Evolutionary conservation across 1,140 invertebrate genomes (phyloP).

Genomic region (Heliconius hermathena): DNA sequence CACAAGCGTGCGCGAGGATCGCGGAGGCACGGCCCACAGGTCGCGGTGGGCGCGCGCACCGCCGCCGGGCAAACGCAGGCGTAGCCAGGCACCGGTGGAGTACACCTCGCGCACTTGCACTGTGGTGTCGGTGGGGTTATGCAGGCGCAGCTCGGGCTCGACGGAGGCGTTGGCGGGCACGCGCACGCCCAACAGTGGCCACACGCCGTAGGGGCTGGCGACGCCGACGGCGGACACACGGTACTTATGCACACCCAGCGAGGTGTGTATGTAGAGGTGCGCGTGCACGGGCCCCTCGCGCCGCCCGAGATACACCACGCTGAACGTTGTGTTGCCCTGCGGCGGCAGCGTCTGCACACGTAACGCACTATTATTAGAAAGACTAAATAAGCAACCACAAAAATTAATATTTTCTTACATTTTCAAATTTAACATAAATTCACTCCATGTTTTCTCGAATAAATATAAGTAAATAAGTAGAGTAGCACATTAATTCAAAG

Average conservation of each 20-base stretch:
- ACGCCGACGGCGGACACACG: constrained; percentile 82
- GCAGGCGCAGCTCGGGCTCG: constrained; percentile 94
- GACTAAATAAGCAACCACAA: background rate
- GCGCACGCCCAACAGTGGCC: constrained; percentile 93
- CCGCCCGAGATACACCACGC: constrained; percentile 96
- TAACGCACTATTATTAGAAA: background rate
- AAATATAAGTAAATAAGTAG: background rate
- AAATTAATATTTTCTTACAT: too few relatives aligned
- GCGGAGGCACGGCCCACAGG: constrained; percentile 95
- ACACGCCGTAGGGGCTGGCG: constrained; percentile 93
- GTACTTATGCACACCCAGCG: constrained; percentile 86
- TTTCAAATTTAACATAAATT: too few relatives aligned
- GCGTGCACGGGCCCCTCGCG: constrained; percentile 94
- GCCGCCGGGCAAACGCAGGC: constrained; percentile 90
- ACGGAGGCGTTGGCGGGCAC: constrained; percentile 96
- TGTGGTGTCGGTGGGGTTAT: constrained; percentile 94
- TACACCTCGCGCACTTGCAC: constrained; percentile 96
- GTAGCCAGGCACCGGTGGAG: constrained; percentile 95
- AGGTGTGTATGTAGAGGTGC: constrained; percentile 95
- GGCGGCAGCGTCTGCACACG: constrained; percentile 86
- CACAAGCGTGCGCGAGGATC: constrained; percentile 94
- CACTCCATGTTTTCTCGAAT: too few relatives aligned
- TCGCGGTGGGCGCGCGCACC: constrained; percentile 85
- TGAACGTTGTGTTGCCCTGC: constrained; percentile 96
- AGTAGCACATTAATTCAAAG: background rate